Base-by-base conservation (phyloP, 2,113 vertebrate genomes). In the Chaetodon auriga region DNA sequence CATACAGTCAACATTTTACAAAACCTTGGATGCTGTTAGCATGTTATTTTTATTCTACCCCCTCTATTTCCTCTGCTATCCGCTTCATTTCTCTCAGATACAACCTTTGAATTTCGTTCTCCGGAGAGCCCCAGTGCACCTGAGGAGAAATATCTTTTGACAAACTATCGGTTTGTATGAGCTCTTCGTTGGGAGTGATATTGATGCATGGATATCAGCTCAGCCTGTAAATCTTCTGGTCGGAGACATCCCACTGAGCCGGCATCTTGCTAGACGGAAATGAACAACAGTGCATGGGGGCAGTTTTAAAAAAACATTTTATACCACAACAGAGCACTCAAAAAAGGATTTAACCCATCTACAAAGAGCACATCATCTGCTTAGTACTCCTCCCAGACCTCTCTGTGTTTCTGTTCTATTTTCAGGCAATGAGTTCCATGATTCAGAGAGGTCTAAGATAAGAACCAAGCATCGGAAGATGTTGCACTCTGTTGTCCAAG, bases 401-500 rank as follows among this genome's bases (percentile, higher is more conserved):
- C 55, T 79, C 61, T 74, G 19, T 68, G 62, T 64, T n/a, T 70
- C 61, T 89, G 36, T 81, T 61, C 58, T 80, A 60, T 78, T 84
- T 82, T 72, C 61, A 65, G 66, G 65, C 54, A 84, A 82, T 36
- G 55, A 69, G 41, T 9, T 81, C 36, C 15, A 66, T 63, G 57
- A 87, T 78, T 80, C 65, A 71, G 21, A 76, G 30, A 78, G 58
- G 46, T 51, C 36, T 68, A 30, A 78, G 21, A 78, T 25, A 76
- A 48, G 25, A 79, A 76, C 19, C 23, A 66, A 30, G 10, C 23
- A 57, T 49, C 1, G 0, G 38, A 69, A 81, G 12, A 72, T 77
- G 30, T 54, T 81, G 15, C 62, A 69, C 23, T 77, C 73, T 61
- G 36, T 68, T 70, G 53, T 78, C 35, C 18, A 51, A 55, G 55